A percentile compares a stretch with the other conserved stretches of the same genome.
Evolutionary conservation across 2,797 vertebrate genomes (phyloP).

Genomic region (Anisognathus igniventris): DNA sequence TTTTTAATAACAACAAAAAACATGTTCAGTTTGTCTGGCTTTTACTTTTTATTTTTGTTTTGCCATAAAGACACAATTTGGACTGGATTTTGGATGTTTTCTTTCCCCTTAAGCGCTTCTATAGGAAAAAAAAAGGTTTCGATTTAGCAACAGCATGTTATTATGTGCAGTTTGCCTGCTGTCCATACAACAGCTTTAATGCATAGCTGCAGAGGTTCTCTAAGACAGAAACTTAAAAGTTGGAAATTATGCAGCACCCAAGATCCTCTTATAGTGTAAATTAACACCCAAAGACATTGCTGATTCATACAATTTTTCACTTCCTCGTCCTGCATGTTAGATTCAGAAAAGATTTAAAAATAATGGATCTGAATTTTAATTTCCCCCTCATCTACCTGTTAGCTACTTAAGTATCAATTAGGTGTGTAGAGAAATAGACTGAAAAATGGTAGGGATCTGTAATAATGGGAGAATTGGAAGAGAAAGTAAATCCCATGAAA

Average conservation of each 20-base stretch:
- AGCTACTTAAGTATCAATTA: not conserved
- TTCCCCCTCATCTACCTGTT: not conserved
- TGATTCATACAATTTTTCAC: not conserved
- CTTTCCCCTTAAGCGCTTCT: conserved; percentile 1
- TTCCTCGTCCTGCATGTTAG: not conserved
- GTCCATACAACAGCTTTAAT: not conserved
- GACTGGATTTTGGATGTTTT: conserved; percentile 18
- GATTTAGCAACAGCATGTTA: conserved; percentile 9
- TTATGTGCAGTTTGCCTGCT: conserved; percentile 38
- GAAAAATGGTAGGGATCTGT: not conserved
- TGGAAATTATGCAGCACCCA: not conserved
- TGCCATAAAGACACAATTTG: conserved; percentile 19
- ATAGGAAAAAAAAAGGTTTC: not conserved
- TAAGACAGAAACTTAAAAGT: not conserved
- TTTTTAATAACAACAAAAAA: conserved; percentile 50
- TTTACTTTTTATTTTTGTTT: conserved; percentile 24
- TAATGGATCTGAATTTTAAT: not conserved
- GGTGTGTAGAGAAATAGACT: not conserved
- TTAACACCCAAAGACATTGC: not conserved
- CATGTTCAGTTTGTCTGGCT: conserved; percentile 7
- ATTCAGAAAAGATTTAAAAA: not conserved
- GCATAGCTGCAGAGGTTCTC: not conserved
- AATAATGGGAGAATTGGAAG: not conserved
- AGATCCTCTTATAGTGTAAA: not conserved
- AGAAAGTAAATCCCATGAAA: not conserved